Base-by-base conservation (phyloP, 1,140 invertebrate species). In the Diorhabda elongata region DNA sequence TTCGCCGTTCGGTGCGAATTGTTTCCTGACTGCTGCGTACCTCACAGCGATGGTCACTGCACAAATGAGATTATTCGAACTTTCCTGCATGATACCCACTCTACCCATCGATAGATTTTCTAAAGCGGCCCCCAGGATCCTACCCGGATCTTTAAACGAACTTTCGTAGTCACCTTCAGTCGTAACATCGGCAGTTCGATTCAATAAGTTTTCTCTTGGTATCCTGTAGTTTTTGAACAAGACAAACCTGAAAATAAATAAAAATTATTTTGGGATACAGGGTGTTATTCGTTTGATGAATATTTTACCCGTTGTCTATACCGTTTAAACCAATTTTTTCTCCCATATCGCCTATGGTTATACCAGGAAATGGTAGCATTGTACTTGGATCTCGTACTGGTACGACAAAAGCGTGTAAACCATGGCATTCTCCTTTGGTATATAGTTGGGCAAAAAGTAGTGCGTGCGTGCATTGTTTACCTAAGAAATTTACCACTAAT, bases 301-400 rank as follows among this genome's bases (percentile, higher is more conserved):
- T 26, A 8, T 76, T 69, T 75, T 78, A 86, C 87, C 92, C 95
- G 85, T 97, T 97, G 76, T 97, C 95, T 26, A 97, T 82, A 61
- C 94, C 94, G 82, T 97, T 94, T 2, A 95, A 82, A 57, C 91
- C 93, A 58, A 92, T 84, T 83, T 97, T 97, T 79, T 92, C 89
- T 2, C 95, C 95, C 85, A 97, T 92, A 80, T 98, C 95, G 7
- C 91, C 90, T 44, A 91, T 83, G 4, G 83, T 84, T 0, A 92
- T 82, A 5, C 89, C 92, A 2, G 92, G 88, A 75, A 89, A 89
- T 1, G 92, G 85, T 41, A 87, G 61, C 69, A 94, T 80, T 0
- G 93, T 95, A 66, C 86, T 83, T 1, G 88, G 87, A 83, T 96
- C 88, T 44, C 95, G 82, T 60, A 97, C 85, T 8, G 91, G 93